Evolutionary conservation across 2,888 invertebrate genomes (phyloP), one percentile per base, ranked within the genome.

Genomic region (Tortricodes alternella): DNA sequence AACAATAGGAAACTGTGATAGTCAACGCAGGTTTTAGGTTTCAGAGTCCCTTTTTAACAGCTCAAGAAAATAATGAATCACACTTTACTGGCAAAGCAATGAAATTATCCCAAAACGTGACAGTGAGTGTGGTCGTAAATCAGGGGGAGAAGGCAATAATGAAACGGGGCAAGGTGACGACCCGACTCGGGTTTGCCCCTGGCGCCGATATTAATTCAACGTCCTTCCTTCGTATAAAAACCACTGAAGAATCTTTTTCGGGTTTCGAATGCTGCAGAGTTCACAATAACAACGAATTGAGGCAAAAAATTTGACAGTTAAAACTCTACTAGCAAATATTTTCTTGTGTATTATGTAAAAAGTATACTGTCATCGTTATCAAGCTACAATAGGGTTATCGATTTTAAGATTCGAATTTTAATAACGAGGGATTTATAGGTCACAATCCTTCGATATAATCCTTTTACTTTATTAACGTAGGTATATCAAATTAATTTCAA

Each of bases 81-180:
- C 27, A 23, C 29, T 49, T 35, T 49, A 55, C 43, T 43, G 48
- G 11, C 43, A 48, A 29, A 13, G 48, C 48, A 55, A 43, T 43
- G 24, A 49, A 55, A 49, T 43, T 41, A 55, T 29, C 55, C 43
- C 55, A 24, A 48, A 41, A 55, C 43, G 41, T 49, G 48, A 55
- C 48, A 29, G 41, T 15, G 43, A 16, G n/a, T n/a, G n/a, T n/a
- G 15, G 23, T 43, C 55, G 34, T 48, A 55, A 55, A 55, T 53
- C 46, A 32, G 23, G 53, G 53, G 27, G 21, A 43, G 43, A 43
- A 38, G 34, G 27, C 39, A 48, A 53, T 35, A 53, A 46, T 53
- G 41, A 53, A 53, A 46, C 13, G 15, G 52, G 37, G 37, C 46
- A 46, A 34, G 46, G 39, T 53, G 53, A 53, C 39, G 29, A 50